Base-by-base conservation (phyloP, 2,888 invertebrate genomes). In the Boloria euphrosyne region DNA sequence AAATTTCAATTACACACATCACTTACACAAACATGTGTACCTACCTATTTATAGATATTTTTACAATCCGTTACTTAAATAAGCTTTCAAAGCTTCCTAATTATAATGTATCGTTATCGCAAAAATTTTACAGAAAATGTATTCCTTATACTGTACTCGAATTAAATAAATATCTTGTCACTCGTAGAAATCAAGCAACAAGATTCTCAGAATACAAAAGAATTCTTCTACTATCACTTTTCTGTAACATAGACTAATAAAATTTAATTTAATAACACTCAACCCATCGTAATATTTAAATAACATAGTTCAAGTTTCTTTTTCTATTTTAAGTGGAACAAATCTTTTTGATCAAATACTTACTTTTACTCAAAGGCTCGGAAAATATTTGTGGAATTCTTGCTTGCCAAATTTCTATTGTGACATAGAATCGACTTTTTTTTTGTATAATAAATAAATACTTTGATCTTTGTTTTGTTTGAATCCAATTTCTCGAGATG, bases 331-430 rank as follows among this genome's bases (percentile, higher is more conserved):
- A 49, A 57, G 16, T 54, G 43, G 31, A 54, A 47, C 16, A 47
- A 38, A 54, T 51, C 44, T 52, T 49, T 60, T 65, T 49, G 50
- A 65, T 60, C 22, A 60, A 14, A 49, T 53, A 49, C 54, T 60
- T 17, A 13, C 22, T 38, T 51, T 27, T 44, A 13, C 17, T 22
- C 46, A 31, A 62, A 62, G 27, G 7, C 55, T 43, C 16, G 53
- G 49, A 49, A 27, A 27, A 52, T 22, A 60, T 54, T 27, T 47
- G 17, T 47, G 46, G 16, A 62, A 54, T 62, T 55, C 4, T 49
- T 62, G 62, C 47, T 62, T 47, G 43, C 52, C 13, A 46, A 62
- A 54, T 46, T 54, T 46, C 62, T 62, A 31, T 17, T n/a, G 53
- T 14, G 54, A 38, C 49, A 54, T n/a, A 54, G 46, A n/a, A 18